Conservation (phyloP, 2,113 vertebrate genomes). For the Odontophorus gujanensis region DNA sequence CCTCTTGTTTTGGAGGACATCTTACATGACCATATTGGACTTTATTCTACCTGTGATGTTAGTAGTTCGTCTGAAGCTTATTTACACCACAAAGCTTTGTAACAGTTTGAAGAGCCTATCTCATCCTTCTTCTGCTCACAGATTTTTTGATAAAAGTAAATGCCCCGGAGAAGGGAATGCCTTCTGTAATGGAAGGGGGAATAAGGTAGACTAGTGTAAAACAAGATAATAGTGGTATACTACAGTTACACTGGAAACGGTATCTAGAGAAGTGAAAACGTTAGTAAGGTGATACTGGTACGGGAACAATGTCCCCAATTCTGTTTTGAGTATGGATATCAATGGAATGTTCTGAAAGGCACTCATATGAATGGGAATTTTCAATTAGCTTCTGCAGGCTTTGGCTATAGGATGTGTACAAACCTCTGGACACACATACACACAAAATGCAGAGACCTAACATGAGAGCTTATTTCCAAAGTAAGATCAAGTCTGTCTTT, state of each 20-base stretch:
- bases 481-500: background rate
- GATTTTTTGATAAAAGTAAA: background rate
- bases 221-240: background rate
- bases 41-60: background rate
- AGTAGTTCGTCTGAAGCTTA: background rate
- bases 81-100: background rate
- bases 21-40: fast-evolving
- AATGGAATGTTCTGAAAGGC: background rate
- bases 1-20: too few relatives aligned
- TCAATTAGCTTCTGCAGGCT: background rate
- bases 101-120: background rate
- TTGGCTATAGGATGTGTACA: background rate
- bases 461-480: background rate
- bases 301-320: background rate
- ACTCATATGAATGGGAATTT: background rate
- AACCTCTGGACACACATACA: background rate
- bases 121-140: background rate
- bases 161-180: fast-evolving
- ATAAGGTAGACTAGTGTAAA: background rate
- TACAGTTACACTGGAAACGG: background rate
- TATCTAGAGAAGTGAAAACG: background rate
- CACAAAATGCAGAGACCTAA: background rate
- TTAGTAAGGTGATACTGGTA: background rate
- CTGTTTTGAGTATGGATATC: background rate
- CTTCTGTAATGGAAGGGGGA: background rate